These are phyloP conservation scores for Cricetomys ansorgei DNA, from an alignment of 2,113 vertebrate species.

Conservation along the genomic window DNA sequence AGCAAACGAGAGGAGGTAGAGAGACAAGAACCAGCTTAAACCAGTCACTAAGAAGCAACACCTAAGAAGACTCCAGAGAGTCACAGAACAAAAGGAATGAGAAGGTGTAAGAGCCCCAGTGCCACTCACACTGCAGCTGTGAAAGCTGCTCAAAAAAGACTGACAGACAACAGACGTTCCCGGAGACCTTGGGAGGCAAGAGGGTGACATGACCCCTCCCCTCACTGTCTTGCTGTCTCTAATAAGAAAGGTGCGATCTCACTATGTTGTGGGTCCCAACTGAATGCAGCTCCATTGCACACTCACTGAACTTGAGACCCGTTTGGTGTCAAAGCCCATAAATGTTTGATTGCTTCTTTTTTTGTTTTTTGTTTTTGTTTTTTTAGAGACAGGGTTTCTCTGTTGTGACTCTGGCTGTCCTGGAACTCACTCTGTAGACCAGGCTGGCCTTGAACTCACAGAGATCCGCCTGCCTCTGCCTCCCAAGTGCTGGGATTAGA, in stretches of 20 bases:
- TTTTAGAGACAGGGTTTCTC: no score
- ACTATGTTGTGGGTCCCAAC: fast-evolving
- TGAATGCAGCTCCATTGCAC: fast-evolving
- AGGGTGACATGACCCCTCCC: background rate
- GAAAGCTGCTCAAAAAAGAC: constrained; percentile 2
- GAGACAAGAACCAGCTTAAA: background rate
- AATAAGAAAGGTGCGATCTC: background rate
- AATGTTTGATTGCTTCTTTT: background rate
- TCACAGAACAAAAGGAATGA: background rate
- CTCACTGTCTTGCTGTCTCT: background rate
- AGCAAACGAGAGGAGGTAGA: background rate
- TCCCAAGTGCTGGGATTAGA: no score
- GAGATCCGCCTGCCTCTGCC: no score
- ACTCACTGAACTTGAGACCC: background rate
- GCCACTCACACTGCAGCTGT: background rate
- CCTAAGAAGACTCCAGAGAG: background rate
- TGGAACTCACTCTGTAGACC: no score
- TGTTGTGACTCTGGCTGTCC: no score
- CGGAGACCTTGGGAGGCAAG: background rate
- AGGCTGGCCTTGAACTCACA: no score
- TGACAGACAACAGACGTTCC: background rate
- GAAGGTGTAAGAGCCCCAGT: background rate
- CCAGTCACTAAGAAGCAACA: background rate
- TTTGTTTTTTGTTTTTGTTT: no score
- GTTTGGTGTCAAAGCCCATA: background rate